A percentile compares a stretch with the other conserved stretches of the same genome.
phyloP scores from a whole-genome alignment of 2,797 vertebrate genomes.

The Aldrovandia affinis region DNA sequence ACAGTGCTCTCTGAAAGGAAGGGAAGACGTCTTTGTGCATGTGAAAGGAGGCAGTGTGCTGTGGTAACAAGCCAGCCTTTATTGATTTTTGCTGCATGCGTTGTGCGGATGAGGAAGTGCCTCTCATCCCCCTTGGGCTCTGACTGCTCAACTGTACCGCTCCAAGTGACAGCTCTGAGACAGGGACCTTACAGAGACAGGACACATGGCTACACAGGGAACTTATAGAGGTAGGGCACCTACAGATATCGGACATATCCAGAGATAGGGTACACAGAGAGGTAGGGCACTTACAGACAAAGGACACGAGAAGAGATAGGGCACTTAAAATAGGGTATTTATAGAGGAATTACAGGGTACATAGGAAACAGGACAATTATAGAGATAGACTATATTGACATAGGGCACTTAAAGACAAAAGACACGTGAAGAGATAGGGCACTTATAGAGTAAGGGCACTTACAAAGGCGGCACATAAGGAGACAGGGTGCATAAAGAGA shows the following conservation, averaged over 20 bases:
- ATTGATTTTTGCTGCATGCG: slow-evolving; percentile 16
- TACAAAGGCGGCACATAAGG: neutral
- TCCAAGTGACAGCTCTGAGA: neutral
- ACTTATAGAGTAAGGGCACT: too few relatives aligned
- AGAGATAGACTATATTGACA: too few relatives aligned
- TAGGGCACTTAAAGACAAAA: neutral
- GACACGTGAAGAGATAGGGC: too few relatives aligned
- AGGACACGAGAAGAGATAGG: too few relatives aligned
- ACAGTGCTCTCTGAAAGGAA: neutral
- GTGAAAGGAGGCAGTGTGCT: slow-evolving; percentile 10
- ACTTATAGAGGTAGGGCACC: neutral
- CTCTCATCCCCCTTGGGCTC: neutral
- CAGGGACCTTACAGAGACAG: neutral
- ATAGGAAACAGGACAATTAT: too few relatives aligned
- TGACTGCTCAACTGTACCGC: neutral
- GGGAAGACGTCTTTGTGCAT: neutral
- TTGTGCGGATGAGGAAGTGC: neutral
- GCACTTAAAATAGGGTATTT: neutral
- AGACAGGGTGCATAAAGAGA: neutral
- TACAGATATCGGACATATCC: neutral
- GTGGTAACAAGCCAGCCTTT: slow-evolving; percentile 19
- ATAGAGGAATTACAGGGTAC: too few relatives aligned
- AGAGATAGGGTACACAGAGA: neutral
- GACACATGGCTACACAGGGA: neutral
- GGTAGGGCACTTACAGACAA: neutral